Base-by-base conservation (phyloP, 2,797 vertebrate species). In the Xenentodon cancila region DNA sequence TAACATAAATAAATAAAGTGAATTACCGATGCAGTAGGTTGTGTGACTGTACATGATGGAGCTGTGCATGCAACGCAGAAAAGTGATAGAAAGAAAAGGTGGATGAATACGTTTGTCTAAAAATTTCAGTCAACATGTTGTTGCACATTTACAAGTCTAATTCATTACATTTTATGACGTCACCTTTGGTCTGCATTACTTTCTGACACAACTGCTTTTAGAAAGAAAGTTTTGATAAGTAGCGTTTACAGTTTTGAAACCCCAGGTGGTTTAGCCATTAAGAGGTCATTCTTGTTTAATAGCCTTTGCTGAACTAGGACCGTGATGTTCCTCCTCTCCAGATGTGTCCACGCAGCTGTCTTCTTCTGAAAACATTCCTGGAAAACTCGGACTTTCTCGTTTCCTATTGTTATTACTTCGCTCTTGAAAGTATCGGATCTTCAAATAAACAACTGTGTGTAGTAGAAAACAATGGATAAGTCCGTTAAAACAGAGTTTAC, bases 401-500 rank as follows among this genome's bases (percentile, higher is more conserved):
- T 0, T 71, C 75, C 3, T 17, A n/a, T 1, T 3, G 32, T n/a
- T 34, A 5, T n/a, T 3, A 40, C 1, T 13, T 20, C 6, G n/a
- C 19, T 7, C 19, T 5, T 37, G 32, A 42, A 47, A 45, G 40
- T 22, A 0, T 1, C 1, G 0, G 9, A 3, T 47, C 47, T 19
- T 17, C 4, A 53, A 2, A 51, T 5, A 50, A 0, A 6, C 1
- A 20, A 0, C 6, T 8, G 12, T 47, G 13, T 25, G 5, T 25
- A 17, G 43, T 7, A 32, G 4, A 12, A 57, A 58, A 42, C 0
- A 34, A 1, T 13, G 27, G 30, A 27, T 27, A 17, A 13, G 16
- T 2, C 1, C 2, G 46, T 17, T 44, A 48, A 51, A 1, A 11
- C 7, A 3, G 15, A 59, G n/a, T 93, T 96, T 95, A 98, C 97